phyloP scores from a whole-genome alignment of 2,888 invertebrate genomes.

The Sesamia inferens region DNA sequence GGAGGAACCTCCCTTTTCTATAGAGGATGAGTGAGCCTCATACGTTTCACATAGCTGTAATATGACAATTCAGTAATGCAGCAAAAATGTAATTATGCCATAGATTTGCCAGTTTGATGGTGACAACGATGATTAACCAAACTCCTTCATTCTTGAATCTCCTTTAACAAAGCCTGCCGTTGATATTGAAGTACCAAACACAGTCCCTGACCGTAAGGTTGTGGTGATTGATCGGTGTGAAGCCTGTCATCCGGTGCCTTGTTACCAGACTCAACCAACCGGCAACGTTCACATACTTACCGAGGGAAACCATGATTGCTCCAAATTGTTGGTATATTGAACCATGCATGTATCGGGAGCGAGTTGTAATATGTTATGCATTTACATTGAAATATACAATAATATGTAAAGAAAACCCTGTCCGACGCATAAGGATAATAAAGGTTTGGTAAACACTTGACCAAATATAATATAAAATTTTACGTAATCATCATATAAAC shows the following conservation, averaged over 20 bases:
- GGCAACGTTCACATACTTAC: slow-evolving; percentile 59
- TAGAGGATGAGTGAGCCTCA: no score
- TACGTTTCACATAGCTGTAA: no score
- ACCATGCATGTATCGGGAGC: slow-evolving; percentile 34
- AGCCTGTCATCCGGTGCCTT: slow-evolving; percentile 51
- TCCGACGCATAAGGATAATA: no score
- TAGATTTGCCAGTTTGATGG: no score
- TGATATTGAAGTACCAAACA: slow-evolving; percentile 38
- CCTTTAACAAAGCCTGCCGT: slow-evolving; percentile 6
- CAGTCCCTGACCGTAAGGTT: slow-evolving; percentile 54
- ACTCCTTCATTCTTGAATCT: background rate
- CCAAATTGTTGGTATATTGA: slow-evolving; percentile 60
- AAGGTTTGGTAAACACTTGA: no score
- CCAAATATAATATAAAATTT: no score
- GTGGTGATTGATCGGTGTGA: slow-evolving; percentile 57
- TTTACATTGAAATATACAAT: background rate
- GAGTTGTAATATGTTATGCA: background rate
- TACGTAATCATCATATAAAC: no score
- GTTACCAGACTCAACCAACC: slow-evolving; percentile 64
- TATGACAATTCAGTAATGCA: background rate
- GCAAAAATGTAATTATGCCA: no score
- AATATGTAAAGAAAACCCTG: no score
- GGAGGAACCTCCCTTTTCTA: no score
- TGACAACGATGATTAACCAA: background rate
- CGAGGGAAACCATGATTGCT: slow-evolving; percentile 57